A percentile compares a stretch with the other conserved stretches of the same genome.
phyloP scores from a whole-genome alignment of 2,797 vertebrate genomes.

The Gallinago stenura region DNA sequence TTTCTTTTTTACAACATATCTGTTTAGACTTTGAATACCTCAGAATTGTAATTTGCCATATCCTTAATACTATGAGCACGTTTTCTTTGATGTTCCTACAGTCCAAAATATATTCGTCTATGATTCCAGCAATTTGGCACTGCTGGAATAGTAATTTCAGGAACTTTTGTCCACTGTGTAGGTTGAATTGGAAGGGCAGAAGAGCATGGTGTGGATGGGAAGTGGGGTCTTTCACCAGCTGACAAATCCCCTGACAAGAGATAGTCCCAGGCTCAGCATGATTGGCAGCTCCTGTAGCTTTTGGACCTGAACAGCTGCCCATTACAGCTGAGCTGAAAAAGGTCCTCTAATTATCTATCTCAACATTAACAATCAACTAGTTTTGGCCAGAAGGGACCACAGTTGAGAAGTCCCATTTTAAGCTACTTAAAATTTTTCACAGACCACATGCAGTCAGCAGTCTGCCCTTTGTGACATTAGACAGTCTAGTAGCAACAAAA shows the following conservation, averaged over 20 bases:
- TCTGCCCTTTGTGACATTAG: conserved; percentile 5
- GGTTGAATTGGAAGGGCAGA: not conserved
- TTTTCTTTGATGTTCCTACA: not conserved
- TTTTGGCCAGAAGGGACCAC: conserved; percentile 37
- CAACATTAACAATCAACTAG: conserved; percentile 12
- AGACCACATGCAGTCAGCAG: not conserved
- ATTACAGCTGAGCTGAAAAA: conserved; percentile 33
- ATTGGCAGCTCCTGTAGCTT: conserved; percentile 50
- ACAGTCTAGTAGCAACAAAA: conserved; percentile 6
- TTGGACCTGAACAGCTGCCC: conserved; percentile 42
- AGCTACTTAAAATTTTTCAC: conserved; percentile 39
- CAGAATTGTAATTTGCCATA: not conserved
- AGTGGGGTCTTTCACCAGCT: not conserved
- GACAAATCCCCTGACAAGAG: conserved; percentile 19
- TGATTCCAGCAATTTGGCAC: not conserved
- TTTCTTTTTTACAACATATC: not conserved
- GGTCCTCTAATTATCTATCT: conserved; percentile 44
- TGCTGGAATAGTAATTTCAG: not conserved
- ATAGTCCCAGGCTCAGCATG: not conserved
- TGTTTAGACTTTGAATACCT: not conserved
- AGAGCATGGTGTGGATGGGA: not conserved
- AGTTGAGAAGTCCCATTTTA: not conserved
- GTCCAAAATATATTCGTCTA: not conserved
- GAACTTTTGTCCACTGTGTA: not conserved
- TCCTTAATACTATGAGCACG: not conserved